These are phyloP conservation scores for Cyclophora albipunctata DNA, from an alignment of 2,888 invertebrate genomes.

Conservation along the genomic window DNA sequence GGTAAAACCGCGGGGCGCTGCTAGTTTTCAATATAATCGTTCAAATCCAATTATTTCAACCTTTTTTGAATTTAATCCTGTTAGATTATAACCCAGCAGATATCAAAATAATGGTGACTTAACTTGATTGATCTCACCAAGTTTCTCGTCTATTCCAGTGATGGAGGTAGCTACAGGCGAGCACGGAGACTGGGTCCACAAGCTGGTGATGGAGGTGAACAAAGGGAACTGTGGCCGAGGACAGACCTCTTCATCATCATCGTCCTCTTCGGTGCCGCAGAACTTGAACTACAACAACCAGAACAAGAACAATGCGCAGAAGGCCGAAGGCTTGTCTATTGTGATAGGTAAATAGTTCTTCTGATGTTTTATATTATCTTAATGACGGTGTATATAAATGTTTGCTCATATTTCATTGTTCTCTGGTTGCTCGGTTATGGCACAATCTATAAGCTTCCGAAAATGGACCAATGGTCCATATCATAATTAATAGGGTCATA, in stretches of 20 bases:
- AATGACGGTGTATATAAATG: not conserved
- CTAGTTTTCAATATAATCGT: too few species aligned
- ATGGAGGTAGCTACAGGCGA: constrained; percentile 98
- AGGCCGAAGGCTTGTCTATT: constrained; percentile 53
- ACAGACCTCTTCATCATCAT: constrained; percentile 49
- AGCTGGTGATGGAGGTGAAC: constrained; percentile 88
- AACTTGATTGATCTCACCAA: too few species aligned
- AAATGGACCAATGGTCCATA: too few species aligned
- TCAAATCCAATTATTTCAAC: too few species aligned
- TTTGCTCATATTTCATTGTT: too few species aligned
- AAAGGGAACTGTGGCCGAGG: constrained; percentile 81
- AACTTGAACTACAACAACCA: constrained; percentile 64
- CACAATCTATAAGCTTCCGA: too few species aligned
- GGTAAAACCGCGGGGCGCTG: too few species aligned
- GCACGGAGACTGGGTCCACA: constrained; percentile 92
- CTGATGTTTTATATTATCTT: not conserved
- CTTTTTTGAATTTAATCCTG: too few species aligned
- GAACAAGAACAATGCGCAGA: constrained; percentile 72
- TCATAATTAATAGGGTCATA: too few species aligned
- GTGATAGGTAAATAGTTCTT: constrained; percentile 44
- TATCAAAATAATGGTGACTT: too few species aligned
- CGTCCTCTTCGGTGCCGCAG: constrained; percentile 56
- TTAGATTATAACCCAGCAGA: too few species aligned
- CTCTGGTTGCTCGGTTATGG: too few species aligned
- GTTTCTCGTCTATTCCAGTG: constrained; percentile 71